These are phyloP conservation scores for Sardina pilchardus DNA, from an alignment of 2,113 vertebrate species.

Conservation along the genomic window DNA sequence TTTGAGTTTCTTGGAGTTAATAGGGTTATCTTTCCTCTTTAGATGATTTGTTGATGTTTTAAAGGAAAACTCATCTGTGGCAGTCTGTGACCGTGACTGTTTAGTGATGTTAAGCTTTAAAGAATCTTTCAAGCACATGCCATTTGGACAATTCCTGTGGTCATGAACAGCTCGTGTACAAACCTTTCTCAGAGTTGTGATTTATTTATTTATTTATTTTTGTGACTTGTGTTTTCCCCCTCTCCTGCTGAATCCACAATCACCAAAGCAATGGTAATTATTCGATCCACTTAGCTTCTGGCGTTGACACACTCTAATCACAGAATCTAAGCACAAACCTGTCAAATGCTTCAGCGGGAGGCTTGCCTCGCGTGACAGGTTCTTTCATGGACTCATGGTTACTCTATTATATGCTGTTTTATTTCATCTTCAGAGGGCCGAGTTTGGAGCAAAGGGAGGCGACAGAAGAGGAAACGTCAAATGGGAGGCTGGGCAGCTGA, in stretches of 20 bases:
- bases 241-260: neutral
- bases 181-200: neutral
- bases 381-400: neutral
- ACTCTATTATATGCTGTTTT: neutral
- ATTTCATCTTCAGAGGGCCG: neutral
- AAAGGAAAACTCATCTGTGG: neutral
- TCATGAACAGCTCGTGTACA: neutral
- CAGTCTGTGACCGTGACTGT: neutral
- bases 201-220: neutral
- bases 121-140: neutral
- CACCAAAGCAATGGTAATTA: conserved; percentile 23
- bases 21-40: neutral
- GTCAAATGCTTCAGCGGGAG: neutral
- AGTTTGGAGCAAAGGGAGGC: neutral
- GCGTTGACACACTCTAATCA: neutral
- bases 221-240: neutral
- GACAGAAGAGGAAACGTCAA: neutral
- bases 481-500: neutral
- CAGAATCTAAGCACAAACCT: conserved; percentile 20
- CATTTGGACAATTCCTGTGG: neutral
- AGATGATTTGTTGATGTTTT: neutral
- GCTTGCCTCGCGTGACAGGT: neutral
- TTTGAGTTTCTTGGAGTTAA: neutral
- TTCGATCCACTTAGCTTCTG: neutral
- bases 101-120: neutral